Percentiles rank a stretch among this genome's conserved stretches.
These are phyloP conservation scores for Lophotis ruficrista DNA, from an alignment of 2,113 vertebrate species.

Conservation along the genomic window DNA sequence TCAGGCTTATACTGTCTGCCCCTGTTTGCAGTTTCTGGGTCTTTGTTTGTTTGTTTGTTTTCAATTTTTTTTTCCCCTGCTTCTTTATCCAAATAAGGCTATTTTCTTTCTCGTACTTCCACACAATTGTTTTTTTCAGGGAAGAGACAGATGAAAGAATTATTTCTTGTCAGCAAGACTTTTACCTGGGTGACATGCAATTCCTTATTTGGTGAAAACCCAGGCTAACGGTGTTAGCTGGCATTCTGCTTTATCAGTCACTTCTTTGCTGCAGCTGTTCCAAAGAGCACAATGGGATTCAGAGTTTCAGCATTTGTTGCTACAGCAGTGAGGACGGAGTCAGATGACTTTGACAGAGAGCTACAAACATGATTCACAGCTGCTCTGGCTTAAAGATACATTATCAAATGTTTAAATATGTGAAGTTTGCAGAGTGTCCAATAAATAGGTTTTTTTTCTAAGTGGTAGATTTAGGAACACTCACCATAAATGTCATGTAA, in stretches of 20 bases:
- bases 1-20: background rate
- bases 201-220: slow-evolving; percentile 25
- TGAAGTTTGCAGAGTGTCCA: background rate
- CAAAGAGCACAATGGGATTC: background rate
- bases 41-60: background rate
- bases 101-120: slow-evolving; percentile 20
- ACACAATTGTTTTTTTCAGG: slow-evolving; percentile 6
- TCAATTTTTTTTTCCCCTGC: background rate
- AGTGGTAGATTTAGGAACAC: background rate
- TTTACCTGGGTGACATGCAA: background rate
- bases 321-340: background rate
- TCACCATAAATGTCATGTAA: background rate
- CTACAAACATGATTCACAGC: background rate
- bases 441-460: background rate
- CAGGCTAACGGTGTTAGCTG: background rate
- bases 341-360: background rate
- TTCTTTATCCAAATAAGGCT: slow-evolving; percentile 14
- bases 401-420: background rate
- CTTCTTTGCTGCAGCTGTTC: background rate
- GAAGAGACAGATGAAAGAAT: slow-evolving; percentile 51
- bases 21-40: background rate
- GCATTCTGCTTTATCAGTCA: background rate
- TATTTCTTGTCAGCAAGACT: slow-evolving; percentile 25
- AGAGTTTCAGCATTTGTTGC: background rate
- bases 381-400: background rate